Conservation (phyloP, 1,140 invertebrate genomes). For the Drosophila kepulauana region DNA sequence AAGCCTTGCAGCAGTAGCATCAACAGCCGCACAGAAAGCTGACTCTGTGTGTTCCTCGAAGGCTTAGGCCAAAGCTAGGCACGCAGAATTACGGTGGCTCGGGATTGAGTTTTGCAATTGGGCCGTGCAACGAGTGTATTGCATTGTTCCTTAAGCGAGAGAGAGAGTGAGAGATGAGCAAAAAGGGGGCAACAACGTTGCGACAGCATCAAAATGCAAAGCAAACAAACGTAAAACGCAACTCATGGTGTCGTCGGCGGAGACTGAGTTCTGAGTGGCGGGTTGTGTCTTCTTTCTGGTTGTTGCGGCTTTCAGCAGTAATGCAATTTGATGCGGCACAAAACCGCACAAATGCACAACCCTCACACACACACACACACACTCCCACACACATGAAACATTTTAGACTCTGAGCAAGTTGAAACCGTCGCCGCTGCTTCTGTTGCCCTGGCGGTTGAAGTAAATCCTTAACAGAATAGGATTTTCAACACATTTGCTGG, state of each 20-base stretch:
- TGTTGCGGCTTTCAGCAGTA: slow-evolving; percentile 69
- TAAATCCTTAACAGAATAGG: slow-evolving; percentile 72
- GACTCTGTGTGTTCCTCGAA: slow-evolving; percentile 23
- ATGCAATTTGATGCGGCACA: slow-evolving; percentile 78
- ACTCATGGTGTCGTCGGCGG: slow-evolving; percentile 20
- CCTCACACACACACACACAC: slow-evolving; percentile 1
- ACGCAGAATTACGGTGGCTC: slow-evolving; percentile 54
- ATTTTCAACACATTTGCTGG: slow-evolving; percentile 72
- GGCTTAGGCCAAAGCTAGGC: slow-evolving; percentile 66
- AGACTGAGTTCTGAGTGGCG: slow-evolving; percentile 21
- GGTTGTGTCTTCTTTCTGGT: slow-evolving; percentile 46
- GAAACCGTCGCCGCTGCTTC: slow-evolving; percentile 28
- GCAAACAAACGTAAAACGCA: slow-evolving; percentile 60
- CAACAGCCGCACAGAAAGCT: background rate
- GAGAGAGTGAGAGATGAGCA: no score
- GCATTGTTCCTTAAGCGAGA: background rate
- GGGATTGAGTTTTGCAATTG: slow-evolving; percentile 17
- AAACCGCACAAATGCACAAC: slow-evolving; percentile 64
- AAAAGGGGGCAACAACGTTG: background rate
- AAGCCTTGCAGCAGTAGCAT: slow-evolving; percentile 12
- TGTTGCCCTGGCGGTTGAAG: slow-evolving; percentile 30
- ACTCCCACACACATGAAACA: background rate
- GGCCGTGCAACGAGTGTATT: slow-evolving; percentile 1
- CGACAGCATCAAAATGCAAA: slow-evolving; percentile 64
- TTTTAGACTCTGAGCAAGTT: slow-evolving; percentile 39